phyloP scores from a whole-genome alignment of 2,797 vertebrate genomes.

The Myotis planiceps region DNA sequence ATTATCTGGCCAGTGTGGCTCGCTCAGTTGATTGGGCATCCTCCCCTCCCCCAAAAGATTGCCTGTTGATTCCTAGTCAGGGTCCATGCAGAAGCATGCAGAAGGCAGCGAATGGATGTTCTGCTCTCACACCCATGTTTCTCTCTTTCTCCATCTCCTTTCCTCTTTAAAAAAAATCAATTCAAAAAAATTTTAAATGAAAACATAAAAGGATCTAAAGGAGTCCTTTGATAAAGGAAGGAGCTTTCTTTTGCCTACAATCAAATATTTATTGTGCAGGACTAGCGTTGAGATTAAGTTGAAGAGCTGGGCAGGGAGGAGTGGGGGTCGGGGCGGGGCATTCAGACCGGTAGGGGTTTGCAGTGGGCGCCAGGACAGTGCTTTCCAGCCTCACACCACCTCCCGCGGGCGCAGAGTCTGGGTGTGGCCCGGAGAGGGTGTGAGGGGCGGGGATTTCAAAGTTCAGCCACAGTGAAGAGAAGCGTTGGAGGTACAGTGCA shows the following conservation, averaged over 20 bases:
- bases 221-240: conserved; percentile 18
- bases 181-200: neutral
- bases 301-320: too few species aligned
- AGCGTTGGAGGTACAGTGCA: neutral
- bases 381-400: too few species aligned
- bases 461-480: neutral
- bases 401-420: too few species aligned
- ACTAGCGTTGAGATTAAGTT: too few species aligned
- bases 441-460: neutral
- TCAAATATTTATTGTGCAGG: conserved; percentile 65
- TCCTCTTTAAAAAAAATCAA: neutral
- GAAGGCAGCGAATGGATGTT: neutral
- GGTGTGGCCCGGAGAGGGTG: too few species aligned
- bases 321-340: too few species aligned
- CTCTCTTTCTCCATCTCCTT: neutral
- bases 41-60: neutral
- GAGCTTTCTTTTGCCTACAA: conserved; percentile 61
- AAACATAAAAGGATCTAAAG: neutral
- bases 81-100: neutral
- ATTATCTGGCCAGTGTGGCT: neutral
- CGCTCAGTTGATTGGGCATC: neutral
- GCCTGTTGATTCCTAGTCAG: neutral
- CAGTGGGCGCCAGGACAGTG: too few species aligned
- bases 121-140: neutral
- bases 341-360: too few species aligned